Percentiles rank a stretch among this genome's conserved stretches.
Evolutionary conservation across 2,113 vertebrate genomes (phyloP).

Genomic region (Raja brachyura): DNA sequence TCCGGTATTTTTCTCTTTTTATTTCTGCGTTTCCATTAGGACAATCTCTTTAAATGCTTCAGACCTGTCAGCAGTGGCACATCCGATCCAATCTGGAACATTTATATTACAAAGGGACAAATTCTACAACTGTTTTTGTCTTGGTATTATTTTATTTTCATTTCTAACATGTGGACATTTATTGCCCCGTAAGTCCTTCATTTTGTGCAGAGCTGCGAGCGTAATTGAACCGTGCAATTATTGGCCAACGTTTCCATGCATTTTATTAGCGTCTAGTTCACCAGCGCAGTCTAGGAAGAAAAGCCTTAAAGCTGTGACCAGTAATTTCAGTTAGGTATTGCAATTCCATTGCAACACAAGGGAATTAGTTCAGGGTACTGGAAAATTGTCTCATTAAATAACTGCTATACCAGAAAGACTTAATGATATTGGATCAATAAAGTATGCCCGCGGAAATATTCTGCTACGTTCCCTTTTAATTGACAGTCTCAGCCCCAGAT

Average conservation of each 20-base stretch:
- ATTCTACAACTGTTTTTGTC: neutral
- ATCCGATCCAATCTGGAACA: neutral
- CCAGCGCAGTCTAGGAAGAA: too few relatives aligned
- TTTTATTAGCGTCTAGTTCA: neutral
- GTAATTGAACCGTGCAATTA: too few relatives aligned
- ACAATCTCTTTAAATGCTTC: neutral
- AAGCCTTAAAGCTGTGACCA: neutral
- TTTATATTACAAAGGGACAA: neutral
- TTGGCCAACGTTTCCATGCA: too few relatives aligned
- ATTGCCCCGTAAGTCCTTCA: too few relatives aligned
- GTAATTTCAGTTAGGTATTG: neutral
- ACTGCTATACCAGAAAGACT: neutral
- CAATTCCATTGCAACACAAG: neutral
- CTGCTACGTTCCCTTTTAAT: conserved; percentile 14
- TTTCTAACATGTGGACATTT: too few relatives aligned
- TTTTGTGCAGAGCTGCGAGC: too few relatives aligned
- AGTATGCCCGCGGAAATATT: conserved; percentile 8
- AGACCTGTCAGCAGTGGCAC: neutral
- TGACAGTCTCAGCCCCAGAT: conserved; percentile 10
- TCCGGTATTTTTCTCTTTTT: too few relatives aligned
- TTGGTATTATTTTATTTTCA: neutral
- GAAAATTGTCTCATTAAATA: conserved; percentile 23
- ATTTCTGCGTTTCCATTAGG: neutral
- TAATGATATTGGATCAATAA: conserved; percentile 3
- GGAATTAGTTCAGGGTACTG: neutral